Percentiles rank a stretch among this genome's conserved stretches.
These are phyloP conservation scores for Atherinomorus stipes DNA, from an alignment of 2,113 vertebrate genomes.

Conservation along the genomic window DNA sequence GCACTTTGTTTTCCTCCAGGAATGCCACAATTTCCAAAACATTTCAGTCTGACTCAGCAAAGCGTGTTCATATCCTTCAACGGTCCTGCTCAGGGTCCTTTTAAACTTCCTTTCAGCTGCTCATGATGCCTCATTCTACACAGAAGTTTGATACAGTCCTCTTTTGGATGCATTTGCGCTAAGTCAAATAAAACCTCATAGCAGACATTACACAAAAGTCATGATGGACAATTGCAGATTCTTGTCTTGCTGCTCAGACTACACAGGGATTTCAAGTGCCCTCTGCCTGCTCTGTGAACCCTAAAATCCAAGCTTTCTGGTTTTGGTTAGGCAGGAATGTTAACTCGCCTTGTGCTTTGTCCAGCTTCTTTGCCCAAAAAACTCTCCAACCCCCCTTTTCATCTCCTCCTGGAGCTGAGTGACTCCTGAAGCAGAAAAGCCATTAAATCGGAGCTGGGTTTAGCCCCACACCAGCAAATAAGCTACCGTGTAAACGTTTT, in stretches of 20 bases:
- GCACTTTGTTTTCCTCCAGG: conserved; percentile 54
- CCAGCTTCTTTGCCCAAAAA: conserved; percentile 57
- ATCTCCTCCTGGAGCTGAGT: conserved; percentile 41
- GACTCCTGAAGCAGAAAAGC: conserved; percentile 59
- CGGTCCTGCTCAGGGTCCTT: not conserved
- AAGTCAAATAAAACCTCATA: not conserved
- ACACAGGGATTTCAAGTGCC: conserved; percentile 43
- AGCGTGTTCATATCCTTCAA: conserved; percentile 20
- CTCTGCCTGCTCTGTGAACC: conserved; percentile 69
- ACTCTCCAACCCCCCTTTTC: conserved; percentile 35
- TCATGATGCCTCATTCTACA: not conserved
- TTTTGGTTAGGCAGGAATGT: conserved; percentile 81
- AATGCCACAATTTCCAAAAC: conserved; percentile 77
- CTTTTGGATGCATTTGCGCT: not conserved
- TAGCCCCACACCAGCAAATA: conserved; percentile 54
- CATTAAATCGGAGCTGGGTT: conserved; percentile 59
- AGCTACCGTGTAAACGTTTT: conserved; percentile 55
- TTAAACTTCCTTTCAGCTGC: not conserved
- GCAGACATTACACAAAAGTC: not conserved
- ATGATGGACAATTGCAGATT: conserved; percentile 37
- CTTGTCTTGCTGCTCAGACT: conserved; percentile 20
- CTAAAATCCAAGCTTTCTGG: conserved; percentile 70
- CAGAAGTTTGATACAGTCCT: not conserved
- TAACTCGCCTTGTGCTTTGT: conserved; percentile 63
- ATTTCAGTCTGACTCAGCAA: conserved; percentile 69